Evolutionary conservation across 2,797 vertebrate species (phyloP).

Genomic region (Heterohyrax brucei): DNA sequence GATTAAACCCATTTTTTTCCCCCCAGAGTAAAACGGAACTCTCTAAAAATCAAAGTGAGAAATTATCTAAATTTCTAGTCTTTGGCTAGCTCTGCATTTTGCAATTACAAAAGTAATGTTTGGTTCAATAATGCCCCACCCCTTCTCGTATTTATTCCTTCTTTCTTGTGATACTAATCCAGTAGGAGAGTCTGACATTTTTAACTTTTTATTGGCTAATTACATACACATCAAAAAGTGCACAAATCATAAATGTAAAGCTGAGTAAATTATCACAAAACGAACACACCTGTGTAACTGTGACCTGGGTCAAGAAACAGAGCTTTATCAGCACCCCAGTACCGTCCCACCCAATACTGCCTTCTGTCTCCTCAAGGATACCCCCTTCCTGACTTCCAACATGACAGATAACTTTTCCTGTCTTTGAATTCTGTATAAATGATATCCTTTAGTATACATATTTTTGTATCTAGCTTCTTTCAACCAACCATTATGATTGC

Average conservation of each 20-base stretch:
- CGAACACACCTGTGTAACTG: neutral
- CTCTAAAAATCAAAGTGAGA: neutral
- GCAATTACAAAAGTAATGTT: constrained; percentile 20
- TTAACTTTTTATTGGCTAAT: constrained; percentile 36
- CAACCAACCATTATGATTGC: neutral
- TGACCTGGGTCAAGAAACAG: neutral
- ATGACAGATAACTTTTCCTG: neutral
- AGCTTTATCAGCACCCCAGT: neutral
- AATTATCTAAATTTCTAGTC: constrained; percentile 30
- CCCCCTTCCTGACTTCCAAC: neutral
- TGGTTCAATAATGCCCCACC: neutral
- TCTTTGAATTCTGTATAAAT: constrained; percentile 9
- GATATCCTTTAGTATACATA: neutral
- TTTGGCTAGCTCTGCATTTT: constrained; percentile 20
- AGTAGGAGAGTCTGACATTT: neutral
- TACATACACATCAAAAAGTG: neutral
- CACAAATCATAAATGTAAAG: neutral
- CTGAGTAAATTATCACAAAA: neutral
- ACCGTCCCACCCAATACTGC: neutral
- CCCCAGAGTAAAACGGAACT: constrained; percentile 16
- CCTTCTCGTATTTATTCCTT: neutral
- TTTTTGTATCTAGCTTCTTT: neutral
- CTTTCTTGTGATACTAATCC: constrained; percentile 37
- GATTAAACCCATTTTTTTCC: constrained; percentile 61
- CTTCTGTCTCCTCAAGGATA: neutral